A percentile compares a stretch with the other conserved stretches of the same genome.
Conservation (phyloP, 2,888 invertebrate genomes). For the Agrotis segetum region DNA sequence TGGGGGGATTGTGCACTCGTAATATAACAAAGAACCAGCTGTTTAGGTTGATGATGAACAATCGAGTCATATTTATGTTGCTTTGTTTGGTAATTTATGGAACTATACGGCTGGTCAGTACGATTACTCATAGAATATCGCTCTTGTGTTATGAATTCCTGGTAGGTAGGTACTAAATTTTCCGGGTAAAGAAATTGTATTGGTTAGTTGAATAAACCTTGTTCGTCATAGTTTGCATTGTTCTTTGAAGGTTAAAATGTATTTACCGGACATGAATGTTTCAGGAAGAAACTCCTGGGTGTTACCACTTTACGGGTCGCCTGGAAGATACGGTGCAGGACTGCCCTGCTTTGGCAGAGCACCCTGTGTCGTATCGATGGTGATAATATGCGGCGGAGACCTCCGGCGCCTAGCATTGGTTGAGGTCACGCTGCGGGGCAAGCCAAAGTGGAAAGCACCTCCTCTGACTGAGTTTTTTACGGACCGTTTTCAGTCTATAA, state of each 20-base stretch:
- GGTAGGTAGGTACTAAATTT: conserved; percentile 27
- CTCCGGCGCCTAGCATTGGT: too few species aligned
- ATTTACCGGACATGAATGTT: neutral
- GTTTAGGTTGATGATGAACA: conserved; percentile 9
- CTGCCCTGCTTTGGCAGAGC: too few species aligned
- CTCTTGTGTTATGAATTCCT: conserved; percentile 38
- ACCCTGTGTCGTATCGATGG: too few species aligned
- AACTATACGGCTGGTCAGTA: neutral
- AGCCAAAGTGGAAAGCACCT: too few species aligned
- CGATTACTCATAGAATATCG: conserved; percentile 43
- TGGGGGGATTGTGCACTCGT: neutral
- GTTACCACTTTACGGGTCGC: too few species aligned
- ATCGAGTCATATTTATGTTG: conserved; percentile 12
- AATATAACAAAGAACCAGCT: conserved; percentile 17
- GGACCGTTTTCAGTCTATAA: too few species aligned
- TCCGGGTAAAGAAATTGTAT: conserved; percentile 37
- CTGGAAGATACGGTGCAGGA: too few species aligned
- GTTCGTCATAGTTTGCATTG: conserved; percentile 11
- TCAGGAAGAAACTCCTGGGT: too few species aligned
- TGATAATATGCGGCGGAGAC: too few species aligned
- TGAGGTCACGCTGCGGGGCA: too few species aligned
- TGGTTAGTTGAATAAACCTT: conserved; percentile 28
- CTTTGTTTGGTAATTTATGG: conserved; percentile 30
- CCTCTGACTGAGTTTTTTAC: too few species aligned
- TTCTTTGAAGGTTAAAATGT: neutral